Conservation (phyloP, 2,797 vertebrate genomes). For the Odontamblyopus lacepedii region DNA sequence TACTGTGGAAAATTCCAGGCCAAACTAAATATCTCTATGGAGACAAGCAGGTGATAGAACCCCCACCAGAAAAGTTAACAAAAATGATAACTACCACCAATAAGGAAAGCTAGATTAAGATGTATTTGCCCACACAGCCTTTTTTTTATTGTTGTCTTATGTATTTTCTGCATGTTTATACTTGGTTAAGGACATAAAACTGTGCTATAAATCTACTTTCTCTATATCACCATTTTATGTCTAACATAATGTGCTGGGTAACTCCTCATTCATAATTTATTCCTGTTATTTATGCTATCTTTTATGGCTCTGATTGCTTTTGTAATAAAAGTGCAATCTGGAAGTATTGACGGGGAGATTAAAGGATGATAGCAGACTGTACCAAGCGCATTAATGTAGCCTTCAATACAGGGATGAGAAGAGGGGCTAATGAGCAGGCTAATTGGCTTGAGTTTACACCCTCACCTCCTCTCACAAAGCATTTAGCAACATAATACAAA, state of each 20-base stretch:
- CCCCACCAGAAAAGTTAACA: background rate
- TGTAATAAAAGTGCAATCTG: conserved; percentile 31
- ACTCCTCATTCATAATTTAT: conserved; percentile 24
- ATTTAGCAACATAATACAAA: conserved; percentile 11
- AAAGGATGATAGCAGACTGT: conserved; percentile 5
- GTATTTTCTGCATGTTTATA: background rate
- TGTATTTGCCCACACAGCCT: background rate
- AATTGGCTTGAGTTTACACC: conserved; percentile 15
- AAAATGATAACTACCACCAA: background rate
- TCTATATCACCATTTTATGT: conserved; percentile 19
- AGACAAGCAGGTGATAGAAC: background rate
- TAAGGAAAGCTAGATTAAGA: background rate
- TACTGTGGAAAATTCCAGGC: background rate
- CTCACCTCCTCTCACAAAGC: conserved; percentile 6
- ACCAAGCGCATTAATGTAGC: conserved; percentile 7
- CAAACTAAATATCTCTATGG: background rate
- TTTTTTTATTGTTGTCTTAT: background rate
- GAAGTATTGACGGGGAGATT: conserved; percentile 12
- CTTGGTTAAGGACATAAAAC: background rate
- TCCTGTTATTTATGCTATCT: conserved; percentile 37
- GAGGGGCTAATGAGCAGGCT: conserved; percentile 5
- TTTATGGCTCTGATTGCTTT: conserved; percentile 21
- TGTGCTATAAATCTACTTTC: background rate
- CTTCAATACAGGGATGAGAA: conserved; percentile 4
- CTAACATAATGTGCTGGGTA: conserved; percentile 20